Evolutionary conservation across 2,797 vertebrate species (phyloP), one percentile per base, ranked within the genome.

Genomic region (Microctenopoma stevenorrisi): DNA sequence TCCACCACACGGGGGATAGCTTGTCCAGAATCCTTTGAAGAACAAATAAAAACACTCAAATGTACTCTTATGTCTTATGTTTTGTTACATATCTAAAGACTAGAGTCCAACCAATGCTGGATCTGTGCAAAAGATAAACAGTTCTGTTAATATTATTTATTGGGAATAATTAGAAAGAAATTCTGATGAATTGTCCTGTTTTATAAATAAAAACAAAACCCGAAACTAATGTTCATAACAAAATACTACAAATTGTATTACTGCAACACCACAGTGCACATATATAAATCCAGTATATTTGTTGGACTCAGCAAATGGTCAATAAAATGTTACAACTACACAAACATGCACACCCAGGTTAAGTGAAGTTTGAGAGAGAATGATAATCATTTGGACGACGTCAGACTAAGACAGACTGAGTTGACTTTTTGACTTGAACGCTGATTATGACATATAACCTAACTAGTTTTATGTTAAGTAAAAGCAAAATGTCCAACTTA

Each of bases 1-100:
- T 99, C 98, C 66, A 99, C 98, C 53, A 99, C 95, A 52, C 97
- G 95, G 47, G 98, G 98, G 77, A 99, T 99, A 28, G 95, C 93
- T 89, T 99, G 97, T 74, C 96, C 97, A 18, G 96, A 97, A 89
- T 99, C 97, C 98, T 99, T 86, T 26, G 44, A 64, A 82, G 56
- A 78, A 42, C 42, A 52, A 78, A 74, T 28, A 76, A 63, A 68
- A 65, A 64, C 10, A 72, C 7, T 15, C 12, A 28, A 33, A 57
- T 18, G 8, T 83, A 15, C 81, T n/a, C 55, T 66, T 9, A 49
- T 40, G 15, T 50, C 42, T 38, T 25, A 38, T 53, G 46, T 1
- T 68, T 53, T 13, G n/a, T 61, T 12, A 71, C 66, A 51, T 28
- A 5, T 53, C 40, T 8, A 15, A 63, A 13, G 64, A 42, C 16